Evolutionary conservation across 2,113 vertebrate species (phyloP), one percentile per base, ranked within the genome.

Genomic region (Gambusia affinis): DNA sequence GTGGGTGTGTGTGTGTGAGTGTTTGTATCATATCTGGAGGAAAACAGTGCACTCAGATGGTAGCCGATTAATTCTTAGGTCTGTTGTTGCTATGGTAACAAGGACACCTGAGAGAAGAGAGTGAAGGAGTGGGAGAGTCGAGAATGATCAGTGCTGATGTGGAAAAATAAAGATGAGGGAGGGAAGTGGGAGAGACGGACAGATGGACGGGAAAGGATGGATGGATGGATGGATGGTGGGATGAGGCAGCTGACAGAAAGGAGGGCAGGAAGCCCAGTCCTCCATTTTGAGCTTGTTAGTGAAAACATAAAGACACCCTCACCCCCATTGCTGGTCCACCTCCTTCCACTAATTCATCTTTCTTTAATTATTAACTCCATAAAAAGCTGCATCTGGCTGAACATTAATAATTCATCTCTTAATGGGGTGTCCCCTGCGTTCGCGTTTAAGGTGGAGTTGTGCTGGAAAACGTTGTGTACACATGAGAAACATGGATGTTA

Each of bases 361-460:
- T 79, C 80, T 85, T 95, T 47, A 94, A 94, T 94, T 92, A 94
- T 95, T 94, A 88, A 94, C 81, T 76, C 67, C 84, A 93, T 93
- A 92, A 94, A 94, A 94, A 91, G 92, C 91, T 75, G 73, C 90
- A 90, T 92, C 91, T 94, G 87, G 86, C 83, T 79, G 65, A 67
- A 73, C 74, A 90, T 95, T 24, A 93, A 94, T 94, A 87, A 93
- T 94, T 89, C 63, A 94, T 22, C 8, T 42, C 87, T 89, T 91
- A 92, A 92, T 91, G 88, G 85, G 79, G 60, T 87, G 80, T 88
- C 74, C 85, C 81, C 31, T 35, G 63, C 76, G 67, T 75, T 73
- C 28, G 75, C 67, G 39, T 73, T 70, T 70, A 54, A 29, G 60
- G 60, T 29, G 29, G 22, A 33, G 30, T 19, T 64, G 42, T 65